These are phyloP conservation scores for Brachyrhaphis roseni DNA, from an alignment of 2,797 vertebrate genomes.

Conservation along the genomic window DNA sequence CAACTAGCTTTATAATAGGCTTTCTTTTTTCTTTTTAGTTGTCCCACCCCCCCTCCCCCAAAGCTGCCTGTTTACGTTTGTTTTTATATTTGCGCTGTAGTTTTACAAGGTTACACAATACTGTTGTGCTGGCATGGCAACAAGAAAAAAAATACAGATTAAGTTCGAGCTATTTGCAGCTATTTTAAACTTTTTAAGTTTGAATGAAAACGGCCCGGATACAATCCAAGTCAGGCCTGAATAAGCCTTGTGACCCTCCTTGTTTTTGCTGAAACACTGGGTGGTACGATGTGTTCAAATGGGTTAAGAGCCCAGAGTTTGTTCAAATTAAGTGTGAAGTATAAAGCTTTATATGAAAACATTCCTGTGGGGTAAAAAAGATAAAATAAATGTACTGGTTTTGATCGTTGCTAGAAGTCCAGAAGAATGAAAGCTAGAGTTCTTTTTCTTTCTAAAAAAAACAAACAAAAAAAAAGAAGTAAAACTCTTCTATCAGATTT, in stretches of 20 bases:
- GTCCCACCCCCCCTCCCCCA: not conserved
- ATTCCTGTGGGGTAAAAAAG: slow-evolving; percentile 56
- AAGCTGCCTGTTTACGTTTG: slow-evolving; percentile 35
- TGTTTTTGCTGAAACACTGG: slow-evolving; percentile 19
- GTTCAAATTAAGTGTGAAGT: slow-evolving; percentile 34
- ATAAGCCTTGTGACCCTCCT: slow-evolving; percentile 8
- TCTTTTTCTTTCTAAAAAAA: slow-evolving; percentile 5
- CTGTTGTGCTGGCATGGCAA: slow-evolving; percentile 74
- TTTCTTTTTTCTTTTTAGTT: not conserved
- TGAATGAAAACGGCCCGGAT: slow-evolving; percentile 29
- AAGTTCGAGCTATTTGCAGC: slow-evolving; percentile 44
- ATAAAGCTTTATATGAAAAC: slow-evolving; percentile 63
- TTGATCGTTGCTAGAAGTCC: slow-evolving; percentile 14
- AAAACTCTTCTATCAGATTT: slow-evolving; percentile 86
- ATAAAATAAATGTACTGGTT: slow-evolving; percentile 9
- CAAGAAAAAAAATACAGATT: slow-evolving; percentile 21
- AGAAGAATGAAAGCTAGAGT: slow-evolving; percentile 78
- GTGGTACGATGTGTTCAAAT: slow-evolving; percentile 19
- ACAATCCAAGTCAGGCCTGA: slow-evolving; percentile 17
- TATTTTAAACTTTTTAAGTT: slow-evolving; percentile 31
- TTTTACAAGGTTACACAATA: slow-evolving; percentile 51
- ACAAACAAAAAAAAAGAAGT: slow-evolving; percentile 12
- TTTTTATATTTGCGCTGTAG: slow-evolving; percentile 49
- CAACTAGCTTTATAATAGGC: slow-evolving; percentile 62
- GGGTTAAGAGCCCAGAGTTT: slow-evolving; percentile 21